Conservation (phyloP, 2,113 vertebrate genomes). For the Phainopepla nitens region DNA sequence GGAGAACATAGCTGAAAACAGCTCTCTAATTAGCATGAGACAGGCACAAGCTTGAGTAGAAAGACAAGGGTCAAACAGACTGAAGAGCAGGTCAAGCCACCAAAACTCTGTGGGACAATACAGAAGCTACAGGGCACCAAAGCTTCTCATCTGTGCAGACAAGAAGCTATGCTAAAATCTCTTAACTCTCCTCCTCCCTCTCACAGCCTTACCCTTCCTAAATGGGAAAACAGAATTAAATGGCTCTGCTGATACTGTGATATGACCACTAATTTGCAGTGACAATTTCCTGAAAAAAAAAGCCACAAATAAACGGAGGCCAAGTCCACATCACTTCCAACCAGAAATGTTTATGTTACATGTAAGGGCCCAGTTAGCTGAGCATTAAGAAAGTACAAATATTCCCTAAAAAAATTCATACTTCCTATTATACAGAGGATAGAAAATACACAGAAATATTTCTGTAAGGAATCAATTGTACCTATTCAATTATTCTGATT, state of each 20-base stretch:
- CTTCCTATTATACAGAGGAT: neutral
- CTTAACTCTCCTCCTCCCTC: neutral
- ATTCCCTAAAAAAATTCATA: slow-evolving; percentile 22
- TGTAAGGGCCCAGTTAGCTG: slow-evolving; percentile 30
- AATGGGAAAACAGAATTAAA: slow-evolving; percentile 25
- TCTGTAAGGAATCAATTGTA: neutral
- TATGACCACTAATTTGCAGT: slow-evolving; percentile 59
- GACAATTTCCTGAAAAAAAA: slow-evolving; percentile 61
- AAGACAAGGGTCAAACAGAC: slow-evolving; percentile 71
- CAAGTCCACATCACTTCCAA: slow-evolving; percentile 22
- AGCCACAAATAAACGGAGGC: slow-evolving; percentile 54
- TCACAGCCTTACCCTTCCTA: neutral
- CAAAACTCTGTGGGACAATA: slow-evolving; percentile 60
- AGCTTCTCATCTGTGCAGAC: neutral
- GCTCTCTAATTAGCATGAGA: slow-evolving; percentile 80
- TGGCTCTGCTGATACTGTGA: slow-evolving; percentile 4
- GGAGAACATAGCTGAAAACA: slow-evolving; percentile 64
- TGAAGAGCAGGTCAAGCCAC: slow-evolving; percentile 69
- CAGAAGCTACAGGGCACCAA: slow-evolving; percentile 50
- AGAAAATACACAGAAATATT: neutral
- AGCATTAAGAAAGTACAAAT: slow-evolving; percentile 6
- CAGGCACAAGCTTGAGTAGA: slow-evolving; percentile 68
- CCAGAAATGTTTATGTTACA: neutral
- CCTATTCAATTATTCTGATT: neutral
- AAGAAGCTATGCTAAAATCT: slow-evolving; percentile 1